Base-by-base conservation (phyloP, 2,113 vertebrate genomes). In the Myiopsitta monachus region DNA sequence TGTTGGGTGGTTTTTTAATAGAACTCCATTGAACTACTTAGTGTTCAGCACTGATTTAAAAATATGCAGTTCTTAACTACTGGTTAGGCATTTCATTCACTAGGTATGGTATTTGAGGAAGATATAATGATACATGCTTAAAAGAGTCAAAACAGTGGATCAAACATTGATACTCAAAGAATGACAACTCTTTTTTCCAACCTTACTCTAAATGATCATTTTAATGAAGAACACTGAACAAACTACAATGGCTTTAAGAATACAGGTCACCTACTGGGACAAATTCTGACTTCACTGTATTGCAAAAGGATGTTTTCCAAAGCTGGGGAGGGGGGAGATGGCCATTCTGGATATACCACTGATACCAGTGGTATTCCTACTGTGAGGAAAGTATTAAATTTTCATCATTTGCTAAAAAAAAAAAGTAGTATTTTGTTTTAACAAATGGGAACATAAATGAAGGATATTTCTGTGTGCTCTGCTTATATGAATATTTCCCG, bases 141-240 rank as follows among this genome's bases (percentile, higher is more conserved):
- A 10, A 85, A 89, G 83, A 93, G 92, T 96, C 96, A 95, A 96
- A 97, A 96, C 93, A 95, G 88, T 66, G 63, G 88, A 95, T 97
- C 82, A 93, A 72, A 84, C 67, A 4, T 51, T 67, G 73, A 57
- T 74, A 30, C 21, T 74, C 4, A 0, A 52, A 84, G 83, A 80
- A 55, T 52, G 69, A 70, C 66, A 80, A 55, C 13, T 94, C 73
- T 54, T 92, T 87, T 88, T 83, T 64, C 55, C 82, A 74, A 24
- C 24, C 38, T 26, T 83, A 15, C 54, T 93, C 92, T 49, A 70
- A 91, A 67, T 64, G 1, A 82, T 18, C 49, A 49, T 89, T 90
- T 83, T 80, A 93, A 95, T 86, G 90, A 83, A 67, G 70, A 90
- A 59, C 3, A 1, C 51, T 75, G 55, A 75, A 75, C 26, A 92